A percentile compares a stretch with the other conserved stretches of the same genome.
Evolutionary conservation across 30 jellyfish, hydroid and myxozoan species (phyloP).

Genomic region (Phacellophora camtschatica): DNA sequence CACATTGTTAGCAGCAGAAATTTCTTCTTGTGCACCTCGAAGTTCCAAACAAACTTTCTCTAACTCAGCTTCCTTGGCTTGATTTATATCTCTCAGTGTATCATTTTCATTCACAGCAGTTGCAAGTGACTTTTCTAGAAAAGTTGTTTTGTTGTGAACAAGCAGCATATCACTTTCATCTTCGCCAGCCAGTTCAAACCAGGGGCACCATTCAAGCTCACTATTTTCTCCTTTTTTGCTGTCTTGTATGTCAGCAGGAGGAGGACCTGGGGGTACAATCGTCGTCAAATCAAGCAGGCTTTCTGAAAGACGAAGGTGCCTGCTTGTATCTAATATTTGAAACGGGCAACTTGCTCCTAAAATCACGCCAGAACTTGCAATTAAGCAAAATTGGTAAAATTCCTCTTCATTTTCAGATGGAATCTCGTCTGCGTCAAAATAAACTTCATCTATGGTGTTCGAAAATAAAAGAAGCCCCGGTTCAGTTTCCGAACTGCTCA

Average conservation of each 20-base stretch:
- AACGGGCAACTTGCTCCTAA: constrained; percentile 95
- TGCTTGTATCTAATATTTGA: constrained; percentile 14
- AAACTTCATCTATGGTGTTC: neutral
- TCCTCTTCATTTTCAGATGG: constrained; percentile 48
- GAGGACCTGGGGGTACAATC: too few relatives aligned
- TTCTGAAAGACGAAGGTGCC: neutral
- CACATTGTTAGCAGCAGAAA: neutral
- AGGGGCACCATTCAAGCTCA: constrained; percentile 70
- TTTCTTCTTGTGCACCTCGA: neutral
- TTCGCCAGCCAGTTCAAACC: constrained; percentile 54
- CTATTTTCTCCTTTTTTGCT: neutral
- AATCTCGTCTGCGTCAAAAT: constrained; percentile 24
- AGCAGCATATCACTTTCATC: constrained; percentile 66
- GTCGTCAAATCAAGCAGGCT: constrained; percentile 1
- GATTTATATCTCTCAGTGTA: constrained; percentile 1
- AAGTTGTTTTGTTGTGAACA: constrained; percentile 80
- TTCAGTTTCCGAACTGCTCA: neutral
- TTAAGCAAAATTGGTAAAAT: constrained; percentile 85
- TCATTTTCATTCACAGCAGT: constrained; percentile 57
- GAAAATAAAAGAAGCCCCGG: neutral
- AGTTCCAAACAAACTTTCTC: neutral
- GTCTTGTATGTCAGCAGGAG: neutral
- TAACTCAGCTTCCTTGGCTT: neutral
- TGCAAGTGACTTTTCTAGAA: constrained; percentile 73
- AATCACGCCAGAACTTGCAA: constrained; percentile 40